Base-by-base conservation (phyloP, 2,113 vertebrate species). In the Rattus rattus region DNA sequence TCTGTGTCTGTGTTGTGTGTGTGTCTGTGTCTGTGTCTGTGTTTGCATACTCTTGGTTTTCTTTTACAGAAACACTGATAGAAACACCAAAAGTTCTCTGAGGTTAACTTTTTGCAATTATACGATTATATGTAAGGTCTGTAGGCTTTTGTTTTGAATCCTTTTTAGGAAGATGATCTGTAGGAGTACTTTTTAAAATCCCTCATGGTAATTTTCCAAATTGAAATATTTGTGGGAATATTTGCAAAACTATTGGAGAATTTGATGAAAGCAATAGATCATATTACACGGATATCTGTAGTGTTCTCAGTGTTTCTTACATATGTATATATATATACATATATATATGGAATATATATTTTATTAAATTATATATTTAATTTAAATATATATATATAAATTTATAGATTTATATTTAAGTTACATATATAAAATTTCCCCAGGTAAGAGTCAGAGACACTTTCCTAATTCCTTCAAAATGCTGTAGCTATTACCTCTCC, bases 381-480 rank as follows among this genome's bases (percentile, higher is more conserved):
- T 24, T 63, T 63, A 61, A 61, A 61, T 61, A 20, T 20, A 61
- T 20, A 61, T 61, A 61, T 17, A 61, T 61, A 20, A 5, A 54
- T 13, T 26, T 24, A 65, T 24, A 65, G 52, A 54, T 43, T 43
- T 43, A 43, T 43, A 43, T 43, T 43, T 43, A 43, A 43, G 43
- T 43, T 43, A 59, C n/a, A 72, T 19, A 70, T 36, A n/a, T 30
- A 8, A 5, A 67, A 33, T 33, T 63, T 85, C 11, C 2, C 22
- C 7, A 73, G 7, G 9, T 63, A 59, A 91, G 16, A 77, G 13
- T 63, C 61, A 88, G 28, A 90, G 24, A 69, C 5, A 52, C 30
- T 84, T 92, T 76, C 19, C 11, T 33, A 43, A 39, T 59, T 96
- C 59, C 72, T 81, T 88, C 43, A 89, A 77, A 94, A 95, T 75